Evolutionary conservation across 2,797 vertebrate genomes (phyloP).

Genomic region (Cetoscarus ocellatus): DNA sequence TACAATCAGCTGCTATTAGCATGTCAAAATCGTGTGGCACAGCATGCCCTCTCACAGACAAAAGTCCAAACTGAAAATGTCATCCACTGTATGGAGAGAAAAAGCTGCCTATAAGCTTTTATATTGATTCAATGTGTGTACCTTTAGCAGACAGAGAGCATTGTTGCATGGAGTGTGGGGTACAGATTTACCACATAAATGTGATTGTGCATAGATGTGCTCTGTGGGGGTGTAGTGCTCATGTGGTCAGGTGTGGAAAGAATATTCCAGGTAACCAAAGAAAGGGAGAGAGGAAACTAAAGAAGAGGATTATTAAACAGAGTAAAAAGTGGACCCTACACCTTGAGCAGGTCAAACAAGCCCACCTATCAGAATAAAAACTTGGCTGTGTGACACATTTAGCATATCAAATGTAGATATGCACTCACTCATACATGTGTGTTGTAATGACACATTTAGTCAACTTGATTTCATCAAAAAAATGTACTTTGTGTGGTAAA

Average conservation of each 20-base stretch:
- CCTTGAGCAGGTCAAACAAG: too few relatives aligned
- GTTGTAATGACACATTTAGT: too few relatives aligned
- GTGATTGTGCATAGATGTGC: slow-evolving; percentile 5
- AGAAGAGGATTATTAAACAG: background rate
- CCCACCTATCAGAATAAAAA: too few relatives aligned
- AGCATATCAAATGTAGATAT: too few relatives aligned
- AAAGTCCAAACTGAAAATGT: background rate
- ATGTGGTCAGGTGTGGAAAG: slow-evolving; percentile 15
- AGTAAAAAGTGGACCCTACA: too few relatives aligned
- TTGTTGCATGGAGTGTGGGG: background rate
- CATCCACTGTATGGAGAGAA: background rate
- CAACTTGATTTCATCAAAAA: background rate
- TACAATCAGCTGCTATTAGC: slow-evolving; percentile 24
- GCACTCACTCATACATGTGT: too few relatives aligned
- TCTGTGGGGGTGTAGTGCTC: slow-evolving; percentile 15
- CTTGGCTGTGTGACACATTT: too few relatives aligned
- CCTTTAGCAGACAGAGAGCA: background rate
- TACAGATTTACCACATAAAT: background rate
- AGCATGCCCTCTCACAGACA: slow-evolving; percentile 12
- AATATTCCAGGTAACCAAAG: background rate
- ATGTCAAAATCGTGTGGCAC: slow-evolving; percentile 8
- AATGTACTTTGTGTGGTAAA: too few relatives aligned
- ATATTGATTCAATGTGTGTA: background rate
- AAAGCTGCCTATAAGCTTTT: background rate
- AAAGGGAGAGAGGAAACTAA: background rate